Base-by-base conservation (phyloP, 2,797 vertebrate species). In the Lateolabrax maculatus region DNA sequence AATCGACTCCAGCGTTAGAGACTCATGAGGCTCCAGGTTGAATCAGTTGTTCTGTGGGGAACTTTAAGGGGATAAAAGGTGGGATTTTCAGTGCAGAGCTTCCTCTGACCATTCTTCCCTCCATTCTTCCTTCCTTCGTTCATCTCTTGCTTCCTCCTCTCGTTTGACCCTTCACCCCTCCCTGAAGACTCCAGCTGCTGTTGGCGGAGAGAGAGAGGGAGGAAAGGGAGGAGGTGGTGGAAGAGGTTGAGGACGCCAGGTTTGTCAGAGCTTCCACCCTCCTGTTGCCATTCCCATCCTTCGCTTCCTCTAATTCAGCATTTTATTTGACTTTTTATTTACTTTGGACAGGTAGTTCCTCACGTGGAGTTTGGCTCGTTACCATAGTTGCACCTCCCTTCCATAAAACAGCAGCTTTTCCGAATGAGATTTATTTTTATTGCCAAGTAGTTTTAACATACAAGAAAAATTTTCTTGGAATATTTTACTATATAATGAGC, bases 101-200 rank as follows among this genome's bases (percentile, higher is more conserved):
- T 92, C 92, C 92, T 94, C 93, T 97, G 95, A 96, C 94, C 79
- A 81, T 94, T 94, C 95, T 96, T 92, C 95, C 96, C 92, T 93
- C 90, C 93, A 92, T 95, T 93, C 94, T 95, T 95, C 92, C 90
- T 90, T 91, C 94, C 93, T 93, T 92, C 93, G 89, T 95, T 95
- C 95, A 84, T 96, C 95, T 95, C 92, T 91, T 77, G 68, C 79
- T 89, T 84, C 86, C 87, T 89, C 93, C 93, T 95, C 94, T 96
- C 95, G 92, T 92, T 96, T 96, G 92, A 95, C 94, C 95, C 93
- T 94, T 95, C 92, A 95, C 95, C 94, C 95, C 93, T 94, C 93
- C 95, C 94, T 92, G 96, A 97, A 99, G 98, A 97, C 97, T 99
- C 94, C 97, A 97, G 93, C 93, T 85, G 95, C 96, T 97, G 96